phyloP scores from a whole-genome alignment of 2,797 vertebrate genomes.

The Ambastaia sidthimunki region DNA sequence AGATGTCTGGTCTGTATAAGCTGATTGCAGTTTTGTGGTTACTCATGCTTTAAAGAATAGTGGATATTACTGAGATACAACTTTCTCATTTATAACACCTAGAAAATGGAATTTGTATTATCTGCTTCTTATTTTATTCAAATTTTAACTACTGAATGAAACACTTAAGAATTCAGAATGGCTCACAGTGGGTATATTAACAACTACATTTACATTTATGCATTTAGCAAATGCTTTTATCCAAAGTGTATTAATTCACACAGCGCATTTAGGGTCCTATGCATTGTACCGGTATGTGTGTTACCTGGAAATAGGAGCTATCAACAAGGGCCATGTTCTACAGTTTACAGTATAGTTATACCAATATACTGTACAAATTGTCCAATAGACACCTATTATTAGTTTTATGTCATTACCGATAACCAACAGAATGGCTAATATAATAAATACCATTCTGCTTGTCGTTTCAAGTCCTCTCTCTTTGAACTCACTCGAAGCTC shows the following conservation, averaged over 20 bases:
- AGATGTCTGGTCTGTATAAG: conserved; percentile 28
- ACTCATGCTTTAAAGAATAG: conserved; percentile 28
- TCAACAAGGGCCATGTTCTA: too few species aligned
- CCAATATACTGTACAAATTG: too few species aligned
- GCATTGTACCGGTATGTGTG: too few species aligned
- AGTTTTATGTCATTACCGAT: too few species aligned
- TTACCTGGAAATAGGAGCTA: too few species aligned
- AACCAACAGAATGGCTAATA: too few species aligned
- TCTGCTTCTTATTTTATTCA: not conserved
- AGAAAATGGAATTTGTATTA: not conserved
- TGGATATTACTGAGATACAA: not conserved
- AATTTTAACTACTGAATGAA: not conserved
- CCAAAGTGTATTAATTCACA: not conserved
- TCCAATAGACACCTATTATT: too few species aligned
- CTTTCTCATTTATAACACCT: not conserved
- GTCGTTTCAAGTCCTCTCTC: too few species aligned
- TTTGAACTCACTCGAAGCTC: too few species aligned
- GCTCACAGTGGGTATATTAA: not conserved
- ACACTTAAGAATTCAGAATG: not conserved
- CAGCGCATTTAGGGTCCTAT: not conserved
- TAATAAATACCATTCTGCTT: too few species aligned
- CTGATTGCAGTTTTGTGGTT: conserved; percentile 49
- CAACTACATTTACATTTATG: not conserved
- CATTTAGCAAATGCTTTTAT: not conserved
- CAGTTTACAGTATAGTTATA: too few species aligned